phyloP scores from a whole-genome alignment of 2,113 vertebrate genomes.

The Oenanthe melanoleuca region DNA sequence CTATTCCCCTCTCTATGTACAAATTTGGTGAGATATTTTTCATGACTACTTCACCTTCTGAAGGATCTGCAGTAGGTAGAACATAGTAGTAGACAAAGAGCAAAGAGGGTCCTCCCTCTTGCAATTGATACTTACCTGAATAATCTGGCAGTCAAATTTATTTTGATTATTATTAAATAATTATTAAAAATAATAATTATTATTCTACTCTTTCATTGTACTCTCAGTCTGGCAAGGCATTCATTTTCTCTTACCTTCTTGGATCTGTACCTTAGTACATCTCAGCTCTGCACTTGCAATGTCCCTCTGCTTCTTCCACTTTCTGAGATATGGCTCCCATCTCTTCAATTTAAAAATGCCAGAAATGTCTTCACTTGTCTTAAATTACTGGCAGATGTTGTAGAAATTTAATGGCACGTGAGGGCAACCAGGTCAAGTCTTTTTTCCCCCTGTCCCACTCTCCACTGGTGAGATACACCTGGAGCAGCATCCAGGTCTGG shows the following conservation, averaged over 20 bases:
- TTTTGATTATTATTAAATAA: too few relatives aligned
- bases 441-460: background rate
- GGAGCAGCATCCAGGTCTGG: background rate
- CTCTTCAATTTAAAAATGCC: background rate
- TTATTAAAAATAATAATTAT: background rate
- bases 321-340: background rate
- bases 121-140: background rate
- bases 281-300: background rate
- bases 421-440: background rate
- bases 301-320: background rate
- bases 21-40: background rate
- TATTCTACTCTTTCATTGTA: background rate
- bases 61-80: background rate
- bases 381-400: background rate
- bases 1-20: background rate
- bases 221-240: background rate
- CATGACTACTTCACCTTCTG: background rate
- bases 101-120: background rate
- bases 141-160: background rate
- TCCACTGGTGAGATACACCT: background rate
- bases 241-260: background rate
- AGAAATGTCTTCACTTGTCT: background rate
- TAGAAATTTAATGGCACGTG: background rate
- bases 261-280: background rate
- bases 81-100: background rate